phyloP scores from a whole-genome alignment of 92 coral and sea anemone species.

The Plumapathes pennacea region DNA sequence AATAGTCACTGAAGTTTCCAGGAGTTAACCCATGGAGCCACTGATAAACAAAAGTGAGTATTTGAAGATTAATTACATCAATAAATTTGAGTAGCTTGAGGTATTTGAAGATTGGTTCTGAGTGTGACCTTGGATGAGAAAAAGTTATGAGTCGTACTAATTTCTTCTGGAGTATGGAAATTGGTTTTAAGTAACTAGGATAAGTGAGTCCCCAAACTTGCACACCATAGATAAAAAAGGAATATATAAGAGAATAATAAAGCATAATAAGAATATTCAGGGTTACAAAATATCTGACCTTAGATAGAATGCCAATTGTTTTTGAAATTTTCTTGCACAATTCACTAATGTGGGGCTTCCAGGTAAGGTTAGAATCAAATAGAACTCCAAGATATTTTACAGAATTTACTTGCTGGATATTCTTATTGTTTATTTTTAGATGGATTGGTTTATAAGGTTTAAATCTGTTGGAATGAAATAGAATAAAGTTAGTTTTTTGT shows the following conservation, averaged over 20 bases:
- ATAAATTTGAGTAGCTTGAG: neutral
- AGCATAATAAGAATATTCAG: neutral
- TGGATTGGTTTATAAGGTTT: neutral
- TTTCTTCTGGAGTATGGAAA: slow-evolving; percentile 1
- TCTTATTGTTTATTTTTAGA: neutral
- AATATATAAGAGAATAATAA: slow-evolving; percentile 1
- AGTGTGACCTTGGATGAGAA: neutral
- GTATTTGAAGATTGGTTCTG: slow-evolving; percentile 1
- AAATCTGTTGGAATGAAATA: neutral
- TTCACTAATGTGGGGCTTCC: slow-evolving; percentile 24
- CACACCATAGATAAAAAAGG: neutral
- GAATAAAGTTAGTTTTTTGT: neutral
- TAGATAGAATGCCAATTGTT: slow-evolving; percentile 10
- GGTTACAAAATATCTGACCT: slow-evolving; percentile 5
- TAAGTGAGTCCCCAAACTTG: slow-evolving; percentile 3
- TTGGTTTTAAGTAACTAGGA: neutral
- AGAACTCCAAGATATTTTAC: slow-evolving; percentile 3
- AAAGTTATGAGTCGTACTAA: neutral
- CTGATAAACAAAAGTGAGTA: neutral
- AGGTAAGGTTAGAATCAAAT: slow-evolving; percentile 7
- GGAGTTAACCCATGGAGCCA: neutral
- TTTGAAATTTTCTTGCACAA: slow-evolving; percentile 18
- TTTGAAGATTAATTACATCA: neutral
- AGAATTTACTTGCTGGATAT: neutral
- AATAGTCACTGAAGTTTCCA: neutral